A percentile compares a stretch with the other conserved stretches of the same genome.
phyloP scores from a whole-genome alignment of 2,888 invertebrate genomes.

The Lepidonotus clava region DNA sequence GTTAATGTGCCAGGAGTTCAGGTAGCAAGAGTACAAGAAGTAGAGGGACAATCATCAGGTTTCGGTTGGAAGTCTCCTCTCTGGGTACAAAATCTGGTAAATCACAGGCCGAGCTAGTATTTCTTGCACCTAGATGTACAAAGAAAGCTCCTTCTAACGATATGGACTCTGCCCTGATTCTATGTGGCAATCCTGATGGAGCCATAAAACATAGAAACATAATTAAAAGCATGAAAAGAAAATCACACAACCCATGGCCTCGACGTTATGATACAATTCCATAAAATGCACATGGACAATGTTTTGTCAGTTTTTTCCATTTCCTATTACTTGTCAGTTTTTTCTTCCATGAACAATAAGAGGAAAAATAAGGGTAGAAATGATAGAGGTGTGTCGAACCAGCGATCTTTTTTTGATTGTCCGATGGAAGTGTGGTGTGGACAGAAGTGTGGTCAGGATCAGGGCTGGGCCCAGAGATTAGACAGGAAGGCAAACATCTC shows the following conservation, averaged over 20 bases:
- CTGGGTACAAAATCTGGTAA: background rate
- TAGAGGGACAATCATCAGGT: too few relatives aligned
- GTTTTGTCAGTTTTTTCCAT: too few relatives aligned
- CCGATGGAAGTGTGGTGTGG: conserved; percentile 9
- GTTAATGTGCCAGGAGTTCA: conserved; percentile 3
- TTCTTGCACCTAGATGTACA: background rate
- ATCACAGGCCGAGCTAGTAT: background rate
- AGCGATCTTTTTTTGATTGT: conserved; percentile 22
- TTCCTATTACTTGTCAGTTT: too few relatives aligned
- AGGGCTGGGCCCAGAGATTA: background rate
- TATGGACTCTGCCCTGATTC: background rate
- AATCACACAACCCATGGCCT: too few relatives aligned
- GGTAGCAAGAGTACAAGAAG: too few relatives aligned
- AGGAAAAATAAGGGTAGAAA: conserved; percentile 7
- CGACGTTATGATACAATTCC: too few relatives aligned
- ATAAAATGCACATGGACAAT: too few relatives aligned
- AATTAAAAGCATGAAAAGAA: too few relatives aligned
- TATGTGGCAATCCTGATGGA: background rate
- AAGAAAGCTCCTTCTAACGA: background rate
- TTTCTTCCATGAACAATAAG: too few relatives aligned
- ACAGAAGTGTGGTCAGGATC: background rate
- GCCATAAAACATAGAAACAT: too few relatives aligned
- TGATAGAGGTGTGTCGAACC: conserved; percentile 22
- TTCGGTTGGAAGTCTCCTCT: background rate
- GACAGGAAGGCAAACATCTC: background rate